Conservation (phyloP, 2,113 vertebrate species). For the Pterocles burchelli region DNA sequence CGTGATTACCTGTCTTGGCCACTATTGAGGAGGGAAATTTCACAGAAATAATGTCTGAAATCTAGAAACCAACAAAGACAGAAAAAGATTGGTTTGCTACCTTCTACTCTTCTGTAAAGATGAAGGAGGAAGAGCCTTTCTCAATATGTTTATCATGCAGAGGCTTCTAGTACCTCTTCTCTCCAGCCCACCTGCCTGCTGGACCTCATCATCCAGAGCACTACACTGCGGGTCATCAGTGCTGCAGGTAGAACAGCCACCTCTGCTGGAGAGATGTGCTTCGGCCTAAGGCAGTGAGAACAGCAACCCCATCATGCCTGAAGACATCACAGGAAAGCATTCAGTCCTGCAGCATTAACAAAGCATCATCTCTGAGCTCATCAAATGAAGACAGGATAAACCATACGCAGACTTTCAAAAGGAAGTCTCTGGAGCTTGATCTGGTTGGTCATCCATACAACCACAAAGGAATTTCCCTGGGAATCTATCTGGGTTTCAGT, state of each 20-base stretch:
- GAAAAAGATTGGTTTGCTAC: background rate
- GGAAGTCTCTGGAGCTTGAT: background rate
- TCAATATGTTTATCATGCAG: background rate
- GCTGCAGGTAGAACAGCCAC: background rate
- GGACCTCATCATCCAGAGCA: background rate
- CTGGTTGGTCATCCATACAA: background rate
- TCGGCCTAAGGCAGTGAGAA: background rate
- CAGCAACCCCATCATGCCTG: background rate
- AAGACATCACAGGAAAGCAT: background rate
- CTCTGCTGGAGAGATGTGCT: background rate
- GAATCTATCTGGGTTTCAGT: background rate
- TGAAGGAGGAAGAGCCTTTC: background rate
- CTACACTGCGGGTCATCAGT: rapidly evolving
- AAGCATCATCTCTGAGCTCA: background rate
- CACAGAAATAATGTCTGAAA: background rate
- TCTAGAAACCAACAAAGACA: background rate
- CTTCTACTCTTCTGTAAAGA: background rate
- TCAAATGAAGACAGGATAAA: background rate
- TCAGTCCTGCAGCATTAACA: background rate
- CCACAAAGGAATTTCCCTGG: background rate
- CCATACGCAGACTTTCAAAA: background rate
- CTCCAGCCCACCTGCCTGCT: background rate
- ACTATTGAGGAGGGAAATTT: background rate
- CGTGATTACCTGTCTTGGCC: background rate
- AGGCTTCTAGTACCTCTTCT: background rate